phyloP scores from a whole-genome alignment of 2,888 invertebrate genomes.

The Uloborus plumipes region DNA sequence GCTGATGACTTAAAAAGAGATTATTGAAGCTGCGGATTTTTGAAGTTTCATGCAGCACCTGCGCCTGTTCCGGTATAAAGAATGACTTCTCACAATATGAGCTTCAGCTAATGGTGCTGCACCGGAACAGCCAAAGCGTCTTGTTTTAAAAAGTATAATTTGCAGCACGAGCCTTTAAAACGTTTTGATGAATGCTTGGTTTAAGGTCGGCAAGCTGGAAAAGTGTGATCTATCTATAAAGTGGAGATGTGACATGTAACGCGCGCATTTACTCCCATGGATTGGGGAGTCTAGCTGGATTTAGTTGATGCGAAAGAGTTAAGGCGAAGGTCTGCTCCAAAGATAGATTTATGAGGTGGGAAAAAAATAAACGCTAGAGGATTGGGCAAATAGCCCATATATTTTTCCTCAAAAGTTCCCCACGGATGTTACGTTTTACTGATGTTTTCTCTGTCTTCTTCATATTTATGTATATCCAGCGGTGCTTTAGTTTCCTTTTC shows the following conservation, averaged over 20 bases:
- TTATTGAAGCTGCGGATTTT: too few species aligned
- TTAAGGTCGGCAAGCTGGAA: constrained; percentile 16
- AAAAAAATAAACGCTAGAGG: constrained; percentile 50
- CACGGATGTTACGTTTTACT: constrained; percentile 47
- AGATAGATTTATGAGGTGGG: constrained; percentile 57
- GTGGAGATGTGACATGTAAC: constrained; percentile 31
- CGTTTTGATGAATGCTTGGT: constrained; percentile 48
- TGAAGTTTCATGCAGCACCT: not conserved
- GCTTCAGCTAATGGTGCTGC: constrained; percentile 9
- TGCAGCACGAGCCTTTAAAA: constrained; percentile 28
- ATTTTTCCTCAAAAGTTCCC: constrained; percentile 24
- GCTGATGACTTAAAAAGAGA: too few species aligned
- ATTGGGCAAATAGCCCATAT: constrained; percentile 56
- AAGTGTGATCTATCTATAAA: constrained; percentile 32
- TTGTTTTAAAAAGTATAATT: constrained; percentile 40
- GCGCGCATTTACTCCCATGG: constrained; percentile 35
- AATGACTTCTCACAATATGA: constrained; percentile 1
- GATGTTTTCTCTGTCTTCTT: constrained; percentile 51
- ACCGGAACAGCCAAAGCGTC: constrained; percentile 1
- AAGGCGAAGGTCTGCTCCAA: constrained; percentile 37
- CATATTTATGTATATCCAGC: constrained; percentile 56
- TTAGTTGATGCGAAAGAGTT: constrained; percentile 50
- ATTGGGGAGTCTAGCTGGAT: constrained; percentile 45
- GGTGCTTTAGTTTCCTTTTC: constrained; percentile 31
- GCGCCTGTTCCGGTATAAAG: not conserved